Percentiles rank a stretch among this genome's conserved stretches.
Evolutionary conservation across 1,140 invertebrate species (phyloP).

Genomic region (Coboldia fuscipes): DNA sequence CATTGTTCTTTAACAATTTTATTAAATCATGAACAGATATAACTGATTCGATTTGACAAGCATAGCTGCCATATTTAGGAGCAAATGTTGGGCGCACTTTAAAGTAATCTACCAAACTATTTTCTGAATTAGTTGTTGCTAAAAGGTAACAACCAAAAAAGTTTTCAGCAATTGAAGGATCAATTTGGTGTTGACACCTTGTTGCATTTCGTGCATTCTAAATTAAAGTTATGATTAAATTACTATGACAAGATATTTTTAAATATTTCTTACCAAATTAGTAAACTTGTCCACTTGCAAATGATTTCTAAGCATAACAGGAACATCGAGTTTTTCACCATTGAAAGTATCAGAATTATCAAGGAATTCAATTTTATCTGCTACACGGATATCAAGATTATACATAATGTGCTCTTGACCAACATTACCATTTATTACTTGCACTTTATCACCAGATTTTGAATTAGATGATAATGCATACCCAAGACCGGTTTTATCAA

Average conservation of each 20-base stretch:
- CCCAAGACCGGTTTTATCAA: constrained; percentile 15
- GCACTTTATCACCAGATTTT: constrained; percentile 15
- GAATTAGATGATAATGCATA: constrained; percentile 10
- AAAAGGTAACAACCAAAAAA: constrained; percentile 13
- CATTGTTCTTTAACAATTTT: constrained; percentile 12
- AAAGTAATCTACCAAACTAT: constrained; percentile 13
- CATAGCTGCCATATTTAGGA: constrained; percentile 9
- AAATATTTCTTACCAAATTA: constrained; percentile 12
- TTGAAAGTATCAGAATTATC: constrained; percentile 18
- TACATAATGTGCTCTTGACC: constrained; percentile 14
- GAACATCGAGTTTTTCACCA: constrained; percentile 12
- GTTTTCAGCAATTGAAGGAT: constrained; percentile 8
- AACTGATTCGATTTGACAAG: constrained; percentile 11
- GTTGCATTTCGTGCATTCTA: constrained; percentile 14
- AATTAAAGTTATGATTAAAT: neutral
- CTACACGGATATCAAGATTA: constrained; percentile 18
- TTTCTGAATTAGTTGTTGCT: constrained; percentile 10
- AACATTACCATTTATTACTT: constrained; percentile 13
- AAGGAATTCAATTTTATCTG: constrained; percentile 17
- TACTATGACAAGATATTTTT: neutral
- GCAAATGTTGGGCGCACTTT: constrained; percentile 14
- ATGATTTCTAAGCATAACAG: constrained; percentile 17
- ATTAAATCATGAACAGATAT: constrained; percentile 13
- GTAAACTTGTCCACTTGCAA: constrained; percentile 16
- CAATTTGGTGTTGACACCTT: constrained; percentile 10